Percentiles rank a stretch among this genome's conserved stretches.
Evolutionary conservation across 2,888 invertebrate genomes (phyloP).

Genomic region (Drosophila vallismaia): DNA sequence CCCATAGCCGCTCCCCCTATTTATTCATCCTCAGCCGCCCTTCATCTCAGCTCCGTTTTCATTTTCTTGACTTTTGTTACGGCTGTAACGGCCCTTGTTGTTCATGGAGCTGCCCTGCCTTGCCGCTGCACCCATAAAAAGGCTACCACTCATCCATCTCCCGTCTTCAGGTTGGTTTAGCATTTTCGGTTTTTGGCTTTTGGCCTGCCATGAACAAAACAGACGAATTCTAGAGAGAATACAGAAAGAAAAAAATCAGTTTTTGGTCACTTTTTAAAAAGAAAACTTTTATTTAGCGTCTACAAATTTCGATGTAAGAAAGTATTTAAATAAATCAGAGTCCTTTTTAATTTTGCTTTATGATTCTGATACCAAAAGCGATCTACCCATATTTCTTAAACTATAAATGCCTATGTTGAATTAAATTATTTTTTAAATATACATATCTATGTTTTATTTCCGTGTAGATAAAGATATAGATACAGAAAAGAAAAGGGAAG

Average conservation of each 20-base stretch:
- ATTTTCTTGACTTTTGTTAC: slow-evolving; percentile 52
- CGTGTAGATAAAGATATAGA: slow-evolving; percentile 4
- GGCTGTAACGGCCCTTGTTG: slow-evolving; percentile 30
- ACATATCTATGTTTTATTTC: slow-evolving; percentile 1
- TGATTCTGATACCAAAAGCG: too few relatives aligned
- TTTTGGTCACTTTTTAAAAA: background rate
- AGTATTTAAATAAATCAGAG: too few relatives aligned
- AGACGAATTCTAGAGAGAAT: slow-evolving; percentile 1
- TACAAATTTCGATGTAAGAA: too few relatives aligned
- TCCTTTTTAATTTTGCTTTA: too few relatives aligned
- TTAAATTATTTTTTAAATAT: background rate
- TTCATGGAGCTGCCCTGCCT: slow-evolving; percentile 31
- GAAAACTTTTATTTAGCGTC: background rate
- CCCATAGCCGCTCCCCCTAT: slow-evolving; percentile 23
- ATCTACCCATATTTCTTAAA: background rate
- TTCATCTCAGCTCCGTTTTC: slow-evolving; percentile 31
- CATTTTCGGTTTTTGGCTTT: slow-evolving; percentile 35
- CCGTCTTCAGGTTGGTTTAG: slow-evolving; percentile 44
- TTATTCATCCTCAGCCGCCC: slow-evolving; percentile 6
- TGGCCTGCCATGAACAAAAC: slow-evolving; percentile 13
- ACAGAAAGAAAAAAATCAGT: background rate
- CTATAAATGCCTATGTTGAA: background rate
- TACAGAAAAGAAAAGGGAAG: background rate
- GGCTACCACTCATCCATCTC: slow-evolving; percentile 53
- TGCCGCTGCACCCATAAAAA: slow-evolving; percentile 33